Evolutionary conservation across 1,140 invertebrate species (phyloP).

Genomic region (Centruroides vittatus): DNA sequence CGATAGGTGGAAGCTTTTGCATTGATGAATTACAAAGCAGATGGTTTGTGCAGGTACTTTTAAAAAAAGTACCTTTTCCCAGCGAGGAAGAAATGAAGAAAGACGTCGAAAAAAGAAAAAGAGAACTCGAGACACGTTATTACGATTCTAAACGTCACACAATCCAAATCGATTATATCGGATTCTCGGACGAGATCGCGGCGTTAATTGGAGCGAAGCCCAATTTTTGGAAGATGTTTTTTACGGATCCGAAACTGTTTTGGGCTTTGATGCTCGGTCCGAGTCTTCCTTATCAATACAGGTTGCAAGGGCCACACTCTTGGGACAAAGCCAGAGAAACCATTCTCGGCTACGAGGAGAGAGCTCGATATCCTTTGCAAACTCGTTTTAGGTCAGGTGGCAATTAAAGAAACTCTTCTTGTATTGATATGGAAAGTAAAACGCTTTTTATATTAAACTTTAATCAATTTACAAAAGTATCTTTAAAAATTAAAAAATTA

Average conservation of each 20-base stretch:
- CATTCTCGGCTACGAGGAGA: too few relatives aligned
- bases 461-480: too few relatives aligned
- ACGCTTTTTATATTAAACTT: too few relatives aligned
- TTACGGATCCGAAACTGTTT: conserved; percentile 11
- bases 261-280: background rate
- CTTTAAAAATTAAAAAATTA: too few relatives aligned
- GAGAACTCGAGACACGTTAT: conserved; percentile 6
- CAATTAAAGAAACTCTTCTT: too few relatives aligned
- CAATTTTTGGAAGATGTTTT: conserved; percentile 13
- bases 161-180: conserved; percentile 12
- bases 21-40: conserved; percentile 32
- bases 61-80: conserved; percentile 11
- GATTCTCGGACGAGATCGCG: conserved; percentile 15
- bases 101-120: conserved; percentile 17
- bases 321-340: conserved; percentile 18
- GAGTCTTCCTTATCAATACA: conserved; percentile 21
- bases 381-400: too few relatives aligned
- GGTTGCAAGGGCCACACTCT: conserved; percentile 26
- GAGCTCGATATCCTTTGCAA: too few relatives aligned
- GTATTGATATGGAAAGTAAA: too few relatives aligned
- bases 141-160: conserved; percentile 15
- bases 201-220: conserved; percentile 9
- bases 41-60: conserved; percentile 14
- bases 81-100: conserved; percentile 9
- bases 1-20: conserved; percentile 35